Evolutionary conservation across 2,888 invertebrate genomes (phyloP).

Genomic region (Strigamia transsilvanica): DNA sequence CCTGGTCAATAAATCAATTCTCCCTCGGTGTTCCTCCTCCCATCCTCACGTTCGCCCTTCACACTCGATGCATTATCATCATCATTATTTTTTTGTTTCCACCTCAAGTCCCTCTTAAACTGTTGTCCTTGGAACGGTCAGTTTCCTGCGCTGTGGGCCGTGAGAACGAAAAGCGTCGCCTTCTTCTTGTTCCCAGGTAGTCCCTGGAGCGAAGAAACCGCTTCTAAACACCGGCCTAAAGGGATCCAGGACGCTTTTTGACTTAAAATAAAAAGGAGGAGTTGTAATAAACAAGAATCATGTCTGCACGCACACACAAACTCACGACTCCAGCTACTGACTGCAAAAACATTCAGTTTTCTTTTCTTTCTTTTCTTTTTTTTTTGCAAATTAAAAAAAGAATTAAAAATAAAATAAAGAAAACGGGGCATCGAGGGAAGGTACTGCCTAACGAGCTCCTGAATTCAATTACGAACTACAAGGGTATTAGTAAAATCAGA

Average conservation of each 20-base stretch:
- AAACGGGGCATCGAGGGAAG: neutral
- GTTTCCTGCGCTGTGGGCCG: slow-evolving; percentile 52
- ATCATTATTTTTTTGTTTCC: slow-evolving; percentile 19
- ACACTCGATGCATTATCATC: slow-evolving; percentile 28
- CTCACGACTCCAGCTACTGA: slow-evolving; percentile 21
- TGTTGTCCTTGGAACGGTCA: slow-evolving; percentile 52
- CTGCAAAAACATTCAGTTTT: slow-evolving; percentile 6
- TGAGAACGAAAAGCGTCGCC: slow-evolving; percentile 50
- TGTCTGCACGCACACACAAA: slow-evolving; percentile 16
- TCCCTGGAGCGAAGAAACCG: slow-evolving; percentile 34
- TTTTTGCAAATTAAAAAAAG: neutral
- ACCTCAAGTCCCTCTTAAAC: slow-evolving; percentile 18
- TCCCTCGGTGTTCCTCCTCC: slow-evolving; percentile 10
- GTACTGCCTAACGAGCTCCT: no score
- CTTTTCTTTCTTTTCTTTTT: no score
- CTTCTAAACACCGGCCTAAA: slow-evolving; percentile 26
- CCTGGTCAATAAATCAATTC: slow-evolving; percentile 31
- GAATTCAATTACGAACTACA: no score
- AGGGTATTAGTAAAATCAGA: no score
- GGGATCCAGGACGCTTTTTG: slow-evolving; percentile 10
- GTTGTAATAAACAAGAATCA: slow-evolving; percentile 40
- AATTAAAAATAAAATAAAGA: neutral
- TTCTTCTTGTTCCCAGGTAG: slow-evolving; percentile 25
- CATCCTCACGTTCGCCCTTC: slow-evolving; percentile 32
- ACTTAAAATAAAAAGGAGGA: slow-evolving; percentile 41